Percentiles rank a stretch among this genome's conserved stretches.
phyloP scores from a whole-genome alignment of 2,888 invertebrate genomes.

The Agriopis leucophaearia region DNA sequence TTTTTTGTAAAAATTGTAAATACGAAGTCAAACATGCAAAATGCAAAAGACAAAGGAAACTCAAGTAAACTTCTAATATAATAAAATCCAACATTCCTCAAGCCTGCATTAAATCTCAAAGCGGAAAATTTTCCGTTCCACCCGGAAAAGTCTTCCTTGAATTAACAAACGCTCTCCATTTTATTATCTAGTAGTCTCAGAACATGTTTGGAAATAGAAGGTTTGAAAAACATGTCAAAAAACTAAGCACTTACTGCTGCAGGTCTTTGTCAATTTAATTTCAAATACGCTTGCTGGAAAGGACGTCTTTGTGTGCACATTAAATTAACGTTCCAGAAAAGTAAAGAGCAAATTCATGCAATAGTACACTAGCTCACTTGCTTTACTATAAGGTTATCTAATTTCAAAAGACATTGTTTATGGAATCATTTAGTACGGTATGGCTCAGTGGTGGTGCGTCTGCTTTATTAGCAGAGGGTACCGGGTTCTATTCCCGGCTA shows the following conservation, averaged over 20 bases:
- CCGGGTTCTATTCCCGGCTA: too few relatives aligned
- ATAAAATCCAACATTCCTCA: slow-evolving; percentile 19
- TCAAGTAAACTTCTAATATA: slow-evolving; percentile 27
- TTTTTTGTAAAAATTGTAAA: slow-evolving; percentile 1
- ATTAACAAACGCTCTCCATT: slow-evolving; percentile 23
- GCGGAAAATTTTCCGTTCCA: slow-evolving; percentile 16
- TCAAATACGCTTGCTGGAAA: slow-evolving; percentile 43
- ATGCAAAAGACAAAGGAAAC: slow-evolving; percentile 25
- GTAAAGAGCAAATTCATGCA: slow-evolving; percentile 60
- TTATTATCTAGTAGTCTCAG: slow-evolving; percentile 29
- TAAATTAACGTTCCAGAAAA: slow-evolving; percentile 57
- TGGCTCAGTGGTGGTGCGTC: too few relatives aligned
- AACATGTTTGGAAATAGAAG: slow-evolving; percentile 27
- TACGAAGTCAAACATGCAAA: slow-evolving; percentile 22
- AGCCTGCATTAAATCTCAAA: slow-evolving; percentile 28
- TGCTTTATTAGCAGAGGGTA: too few relatives aligned
- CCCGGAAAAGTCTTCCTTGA: slow-evolving; percentile 15
- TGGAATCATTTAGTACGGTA: not conserved
- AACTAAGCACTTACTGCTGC: slow-evolving; percentile 38
- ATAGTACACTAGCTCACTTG: slow-evolving; percentile 53
- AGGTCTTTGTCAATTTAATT: slow-evolving; percentile 67
- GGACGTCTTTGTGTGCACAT: slow-evolving; percentile 53
- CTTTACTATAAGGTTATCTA: slow-evolving; percentile 21
- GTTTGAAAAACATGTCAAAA: slow-evolving; percentile 37
- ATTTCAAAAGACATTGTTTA: not conserved